Evolutionary conservation across 1,140 invertebrate genomes (phyloP).

Genomic region (Streblospio benedicti): DNA sequence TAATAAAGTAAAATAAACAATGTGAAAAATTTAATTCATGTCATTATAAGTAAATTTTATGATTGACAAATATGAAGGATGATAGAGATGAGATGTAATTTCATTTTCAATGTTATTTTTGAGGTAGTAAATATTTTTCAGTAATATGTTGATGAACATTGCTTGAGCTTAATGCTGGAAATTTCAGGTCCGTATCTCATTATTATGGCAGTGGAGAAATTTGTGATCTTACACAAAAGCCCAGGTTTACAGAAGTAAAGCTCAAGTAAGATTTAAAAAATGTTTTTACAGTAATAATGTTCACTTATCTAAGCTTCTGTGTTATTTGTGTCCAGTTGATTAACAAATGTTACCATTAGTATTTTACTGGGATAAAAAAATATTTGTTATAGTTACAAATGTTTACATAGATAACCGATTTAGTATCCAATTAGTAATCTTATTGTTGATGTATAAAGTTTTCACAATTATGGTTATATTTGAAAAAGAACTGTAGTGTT

Average conservation of each 20-base stretch:
- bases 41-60: too few relatives aligned
- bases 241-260: conserved; percentile 48
- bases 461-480: neutral
- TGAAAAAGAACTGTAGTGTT: neutral
- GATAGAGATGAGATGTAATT: too few relatives aligned
- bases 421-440: neutral
- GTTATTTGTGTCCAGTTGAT: too few relatives aligned
- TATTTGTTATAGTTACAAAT: neutral
- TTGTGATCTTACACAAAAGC: conserved; percentile 59
- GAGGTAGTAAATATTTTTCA: too few relatives aligned
- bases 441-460: neutral
- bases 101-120: too few relatives aligned
- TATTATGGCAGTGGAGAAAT: conserved; percentile 75
- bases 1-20: too few relatives aligned
- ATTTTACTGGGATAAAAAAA: neutral
- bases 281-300: neutral
- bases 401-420: neutral
- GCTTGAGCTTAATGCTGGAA: too few relatives aligned
- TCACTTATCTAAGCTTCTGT: too few relatives aligned
- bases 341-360: neutral
- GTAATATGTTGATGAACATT: too few relatives aligned
- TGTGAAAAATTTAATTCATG: too few relatives aligned
- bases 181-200: conserved; percentile 62
- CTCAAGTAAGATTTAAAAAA: conserved; percentile 58
- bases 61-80: too few relatives aligned